Evolutionary conservation across 1,140 invertebrate genomes (phyloP), one percentile per base, ranked within the genome.

Genomic region (Drosophila prosaltans): DNA sequence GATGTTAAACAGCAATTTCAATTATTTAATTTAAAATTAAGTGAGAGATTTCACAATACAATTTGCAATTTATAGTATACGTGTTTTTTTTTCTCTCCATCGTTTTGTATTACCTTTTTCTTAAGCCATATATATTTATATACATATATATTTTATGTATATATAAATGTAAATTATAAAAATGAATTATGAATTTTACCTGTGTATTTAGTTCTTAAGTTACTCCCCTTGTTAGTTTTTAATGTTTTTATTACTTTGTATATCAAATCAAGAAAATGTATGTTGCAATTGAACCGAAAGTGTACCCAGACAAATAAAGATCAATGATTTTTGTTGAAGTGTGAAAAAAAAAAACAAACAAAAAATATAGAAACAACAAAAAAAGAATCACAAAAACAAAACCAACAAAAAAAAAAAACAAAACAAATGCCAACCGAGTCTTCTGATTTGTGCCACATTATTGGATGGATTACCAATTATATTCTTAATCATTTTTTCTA

Each of bases 281-380:
- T 89, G 85, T 89, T 89, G 84, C 84, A 84, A 88, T 89, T 80
- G 80, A 88, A 83, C 80, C 72, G 73, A 86, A 86, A 80, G 83
- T 86, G 83, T 86, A 86, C 74, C 80, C 80, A 84, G 83, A 91
- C 9, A 51, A 51, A 91, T 91, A 91, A 91, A 91, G 89, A 89
- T 91, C 89, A 91, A 91, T 91, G 89, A 91, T 80, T 91, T 91
- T 88, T 86, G 85, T 89, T 81, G 75, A 84, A 89, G 67, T 89
- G 70, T 74, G 85, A 85, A 71, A 63, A 68, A 70, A 71, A 74
- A 67, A 78, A 36, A 36, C 72, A 65, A 70, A 74, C 3, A 81
- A 70, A 60, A 60, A 43, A 63, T 24, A 64, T 58, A 74, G 11
- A 67, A 57, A 76, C 55, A 2, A 62, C 36, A 74, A 58, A 3